These are phyloP conservation scores for Bombyx huttoni DNA, from an alignment of 2,888 invertebrate species.

Conservation along the genomic window DNA sequence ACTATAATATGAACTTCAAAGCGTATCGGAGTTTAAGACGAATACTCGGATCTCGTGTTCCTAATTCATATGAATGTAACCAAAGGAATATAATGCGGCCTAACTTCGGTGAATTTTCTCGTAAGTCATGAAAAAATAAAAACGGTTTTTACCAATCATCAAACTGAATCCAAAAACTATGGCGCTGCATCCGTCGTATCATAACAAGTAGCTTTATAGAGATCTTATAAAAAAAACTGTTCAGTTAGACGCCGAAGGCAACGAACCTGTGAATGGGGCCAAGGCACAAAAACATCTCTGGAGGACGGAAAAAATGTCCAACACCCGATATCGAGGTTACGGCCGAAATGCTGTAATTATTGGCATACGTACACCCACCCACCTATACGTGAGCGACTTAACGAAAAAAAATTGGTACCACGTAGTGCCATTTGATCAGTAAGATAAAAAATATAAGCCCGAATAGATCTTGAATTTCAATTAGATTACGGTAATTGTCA, in stretches of 20 bases:
- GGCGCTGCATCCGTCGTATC: conserved; percentile 29
- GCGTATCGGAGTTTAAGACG: no score
- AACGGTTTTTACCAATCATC: not conserved
- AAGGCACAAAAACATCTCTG: conserved; percentile 40
- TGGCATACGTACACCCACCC: conserved; percentile 6
- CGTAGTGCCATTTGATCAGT: conserved; percentile 12
- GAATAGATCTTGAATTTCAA: conserved; percentile 19
- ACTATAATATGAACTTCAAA: no score
- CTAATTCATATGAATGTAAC: no score
- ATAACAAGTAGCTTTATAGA: conserved; percentile 31
- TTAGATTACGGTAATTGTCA: conserved; percentile 21
- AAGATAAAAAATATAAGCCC: conserved; percentile 18
- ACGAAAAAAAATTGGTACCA: conserved; percentile 10
- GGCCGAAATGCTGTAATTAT: conserved; percentile 9
- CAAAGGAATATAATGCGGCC: no score
- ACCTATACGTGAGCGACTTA: conserved; percentile 9
- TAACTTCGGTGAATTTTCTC: no score
- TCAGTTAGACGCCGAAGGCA: conserved; percentile 55
- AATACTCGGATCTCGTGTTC: no score
- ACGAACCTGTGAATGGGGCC: conserved; percentile 44
- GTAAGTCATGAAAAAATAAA: no score
- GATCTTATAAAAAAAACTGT: conserved; percentile 36
- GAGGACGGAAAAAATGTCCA: conserved; percentile 26
- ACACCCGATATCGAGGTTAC: conserved; percentile 11
- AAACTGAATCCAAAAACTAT: conserved; percentile 19